Conservation (phyloP, 1,140 invertebrate species). For the Temnothorax longispinosus region DNA sequence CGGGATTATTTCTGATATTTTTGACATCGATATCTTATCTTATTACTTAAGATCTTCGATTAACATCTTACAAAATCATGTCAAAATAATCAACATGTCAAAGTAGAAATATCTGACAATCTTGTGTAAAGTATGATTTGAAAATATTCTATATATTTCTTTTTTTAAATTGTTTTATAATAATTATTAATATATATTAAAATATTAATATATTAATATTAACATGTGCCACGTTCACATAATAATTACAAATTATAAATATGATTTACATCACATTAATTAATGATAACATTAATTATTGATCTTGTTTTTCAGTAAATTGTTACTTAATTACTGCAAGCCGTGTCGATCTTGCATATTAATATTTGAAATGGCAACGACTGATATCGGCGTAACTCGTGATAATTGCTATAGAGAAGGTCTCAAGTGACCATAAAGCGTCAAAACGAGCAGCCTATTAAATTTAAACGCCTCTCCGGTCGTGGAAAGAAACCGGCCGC, state of each 20-base stretch:
- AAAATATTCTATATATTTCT: neutral
- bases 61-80: neutral
- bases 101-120: slow-evolving; percentile 10
- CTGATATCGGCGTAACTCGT: neutral
- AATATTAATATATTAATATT: slow-evolving; percentile 24
- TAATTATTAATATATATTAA: neutral
- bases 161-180: slow-evolving; percentile 1
- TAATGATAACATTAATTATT: slow-evolving; percentile 18
- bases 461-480: slow-evolving; percentile 10
- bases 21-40: neutral
- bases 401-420: neutral
- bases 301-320: neutral
- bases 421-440: neutral
- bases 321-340: neutral
- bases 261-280: neutral
- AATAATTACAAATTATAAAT: slow-evolving; percentile 30
- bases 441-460: neutral
- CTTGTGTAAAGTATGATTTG: neutral
- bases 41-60: neutral
- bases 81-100: neutral
- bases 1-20: neutral
- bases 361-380: neutral
- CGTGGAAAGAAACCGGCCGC: slow-evolving; percentile 39
- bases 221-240: neutral
- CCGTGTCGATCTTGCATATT: neutral